A percentile compares a stretch with the other conserved stretches of the same genome.
phyloP scores from a whole-genome alignment of 2,797 vertebrate genomes.

The Manis crassicaudata region DNA sequence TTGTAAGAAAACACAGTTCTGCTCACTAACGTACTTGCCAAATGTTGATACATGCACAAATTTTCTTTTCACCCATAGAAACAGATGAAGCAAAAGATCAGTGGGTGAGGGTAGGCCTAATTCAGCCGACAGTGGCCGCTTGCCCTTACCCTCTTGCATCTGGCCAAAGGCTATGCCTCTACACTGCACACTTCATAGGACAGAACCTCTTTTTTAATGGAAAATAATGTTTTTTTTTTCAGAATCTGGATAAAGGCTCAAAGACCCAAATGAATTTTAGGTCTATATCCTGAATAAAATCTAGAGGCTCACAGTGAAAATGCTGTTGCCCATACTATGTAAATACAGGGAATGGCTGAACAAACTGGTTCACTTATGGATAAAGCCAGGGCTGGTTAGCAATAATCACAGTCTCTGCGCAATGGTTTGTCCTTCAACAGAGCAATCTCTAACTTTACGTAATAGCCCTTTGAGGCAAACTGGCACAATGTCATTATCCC shows the following conservation, averaged over 20 bases:
- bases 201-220: neutral
- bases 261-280: neutral
- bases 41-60: neutral
- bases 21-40: neutral
- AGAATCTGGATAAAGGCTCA: neutral
- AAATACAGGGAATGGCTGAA: neutral
- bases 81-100: neutral
- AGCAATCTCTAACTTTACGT: neutral
- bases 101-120: neutral
- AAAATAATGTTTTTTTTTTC: neutral
- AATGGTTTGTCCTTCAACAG: neutral
- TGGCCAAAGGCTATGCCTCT: neutral
- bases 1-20: neutral
- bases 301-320: neutral
- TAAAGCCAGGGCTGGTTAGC: neutral
- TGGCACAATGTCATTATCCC: neutral
- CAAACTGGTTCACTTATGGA: neutral
- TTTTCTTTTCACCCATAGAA: slow-evolving; percentile 17
- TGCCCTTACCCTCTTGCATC: neutral
- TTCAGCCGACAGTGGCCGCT: neutral
- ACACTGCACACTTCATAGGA: neutral
- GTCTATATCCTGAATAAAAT: neutral
- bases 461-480: neutral
- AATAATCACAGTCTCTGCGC: neutral
- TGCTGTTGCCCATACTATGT: neutral